phyloP scores from a whole-genome alignment of 2,888 invertebrate genomes.

The Germaria angustata region DNA sequence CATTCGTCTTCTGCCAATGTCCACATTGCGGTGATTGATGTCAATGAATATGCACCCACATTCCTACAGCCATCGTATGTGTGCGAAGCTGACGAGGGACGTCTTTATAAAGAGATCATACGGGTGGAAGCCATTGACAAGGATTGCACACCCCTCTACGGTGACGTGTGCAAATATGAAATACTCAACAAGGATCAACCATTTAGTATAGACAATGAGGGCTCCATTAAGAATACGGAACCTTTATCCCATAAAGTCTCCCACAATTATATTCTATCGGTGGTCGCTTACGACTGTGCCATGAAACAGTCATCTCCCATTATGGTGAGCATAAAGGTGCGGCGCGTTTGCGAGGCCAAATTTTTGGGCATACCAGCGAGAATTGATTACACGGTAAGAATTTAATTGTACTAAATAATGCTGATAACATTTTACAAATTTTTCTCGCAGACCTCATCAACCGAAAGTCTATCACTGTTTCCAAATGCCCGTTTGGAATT shows the following conservation, averaged over 20 bases:
- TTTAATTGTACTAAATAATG: background rate
- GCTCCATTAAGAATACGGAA: slow-evolving; percentile 95
- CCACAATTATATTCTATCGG: slow-evolving; percentile 97
- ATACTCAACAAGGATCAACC: slow-evolving; percentile 94
- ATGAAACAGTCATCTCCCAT: slow-evolving; percentile 96
- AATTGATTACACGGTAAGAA: slow-evolving; percentile 78
- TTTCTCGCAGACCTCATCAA: slow-evolving; percentile 74
- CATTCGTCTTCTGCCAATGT: slow-evolving; percentile 94
- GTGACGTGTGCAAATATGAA: slow-evolving; percentile 98
- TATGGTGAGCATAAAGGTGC: slow-evolving; percentile 97
- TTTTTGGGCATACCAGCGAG: slow-evolving; percentile 85
- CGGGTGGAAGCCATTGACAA: slow-evolving; percentile 95
- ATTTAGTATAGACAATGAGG: slow-evolving; percentile 95
- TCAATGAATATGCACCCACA: slow-evolving; percentile 96
- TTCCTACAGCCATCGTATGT: slow-evolving; percentile 95
- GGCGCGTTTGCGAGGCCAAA: slow-evolving; percentile 88
- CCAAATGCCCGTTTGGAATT: slow-evolving; percentile 79
- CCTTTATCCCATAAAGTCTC: slow-evolving; percentile 94
- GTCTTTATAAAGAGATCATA: slow-evolving; percentile 93
- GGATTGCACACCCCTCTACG: slow-evolving; percentile 96
- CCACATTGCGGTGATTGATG: slow-evolving; percentile 96
- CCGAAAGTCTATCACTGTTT: slow-evolving; percentile 78
- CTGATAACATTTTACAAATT: background rate
- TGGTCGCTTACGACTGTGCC: slow-evolving; percentile 98
- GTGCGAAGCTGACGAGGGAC: slow-evolving; percentile 91